Base-by-base conservation (phyloP, 2,888 invertebrate species). In the Acronicta psi region DNA sequence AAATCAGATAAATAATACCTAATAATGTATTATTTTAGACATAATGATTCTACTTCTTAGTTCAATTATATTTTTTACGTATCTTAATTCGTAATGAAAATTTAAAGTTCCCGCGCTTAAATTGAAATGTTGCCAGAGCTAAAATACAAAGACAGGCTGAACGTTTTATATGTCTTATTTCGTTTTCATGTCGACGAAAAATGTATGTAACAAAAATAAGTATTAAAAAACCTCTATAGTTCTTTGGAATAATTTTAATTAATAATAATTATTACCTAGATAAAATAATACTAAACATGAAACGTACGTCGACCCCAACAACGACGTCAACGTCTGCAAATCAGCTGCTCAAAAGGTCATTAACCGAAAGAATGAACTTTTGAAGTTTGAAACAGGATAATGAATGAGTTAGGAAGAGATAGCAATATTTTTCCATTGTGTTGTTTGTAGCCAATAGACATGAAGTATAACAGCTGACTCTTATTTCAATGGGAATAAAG, bases 291-390 rank as follows among this genome's bases (percentile, higher is more conserved):
- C 10, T 11, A 1, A 29, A 11, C 1, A 31, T n/a, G 31, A n/a
- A 25, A 31, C 5, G 6, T 34, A 34, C 6, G 34, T 1, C n/a
- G n/a, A 29, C 29, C 11, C 29, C 11, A 4, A 29, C 29, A 11
- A 9, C 9, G 11, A 9, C 25, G 31, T 3, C 31, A 11, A 47
- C 8, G 6, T 38, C 37, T 44, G 9, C 11, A 18, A 63, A 71
- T 77, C 84, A 84, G 83, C 82, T 83, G 84, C 72, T 72, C 20
- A 23, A 41, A 61, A 59, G 81, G 79, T 84, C 81, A 84, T 74
- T 74, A 76, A 69, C 81, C 82, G 66, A 61, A 51, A 34, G 54
- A 72, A 66, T 76, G 70, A 71, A 73, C 70, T 69, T 65, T 67
- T 75, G 75, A 78, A 69, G 54, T 50, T 51, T 38, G 38, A 58